phyloP scores from a whole-genome alignment of 2,113 vertebrate genomes.

The Rhodinocichla rosea region DNA sequence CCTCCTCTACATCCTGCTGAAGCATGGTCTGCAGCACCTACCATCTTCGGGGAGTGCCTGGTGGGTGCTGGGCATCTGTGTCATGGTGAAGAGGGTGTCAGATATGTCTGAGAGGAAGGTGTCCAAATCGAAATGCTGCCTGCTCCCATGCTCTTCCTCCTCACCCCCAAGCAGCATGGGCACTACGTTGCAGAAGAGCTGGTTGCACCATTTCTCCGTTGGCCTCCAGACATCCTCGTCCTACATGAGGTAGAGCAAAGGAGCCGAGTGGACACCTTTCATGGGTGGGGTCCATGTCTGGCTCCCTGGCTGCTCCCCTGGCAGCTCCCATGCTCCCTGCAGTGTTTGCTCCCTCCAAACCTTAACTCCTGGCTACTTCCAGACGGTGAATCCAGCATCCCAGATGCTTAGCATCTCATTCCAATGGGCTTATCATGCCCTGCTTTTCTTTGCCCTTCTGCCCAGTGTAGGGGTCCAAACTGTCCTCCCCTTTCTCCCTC shows the following conservation, averaged over 20 bases:
- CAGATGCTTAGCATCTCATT: neutral
- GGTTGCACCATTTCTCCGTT: constrained; percentile 85
- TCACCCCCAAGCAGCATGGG: constrained; percentile 75
- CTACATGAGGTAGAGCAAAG: constrained; percentile 56
- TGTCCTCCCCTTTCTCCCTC: neutral
- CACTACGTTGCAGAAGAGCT: constrained; percentile 85
- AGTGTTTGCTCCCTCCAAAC: neutral
- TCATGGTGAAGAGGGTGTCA: constrained; percentile 98
- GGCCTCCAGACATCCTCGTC: constrained; percentile 75
- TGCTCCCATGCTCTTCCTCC: constrained; percentile 68
- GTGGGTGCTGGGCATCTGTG: constrained; percentile 76
- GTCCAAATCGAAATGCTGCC: constrained; percentile 90
- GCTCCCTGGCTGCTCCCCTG: neutral
- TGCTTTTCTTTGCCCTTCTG: neutral
- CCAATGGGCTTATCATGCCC: neutral
- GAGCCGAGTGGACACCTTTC: neutral
- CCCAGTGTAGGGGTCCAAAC: neutral
- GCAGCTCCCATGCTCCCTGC: neutral
- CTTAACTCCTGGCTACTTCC: neutral
- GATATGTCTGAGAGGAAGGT: constrained; percentile 94
- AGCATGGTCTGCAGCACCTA: constrained; percentile 60
- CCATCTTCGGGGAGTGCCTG: constrained; percentile 75
- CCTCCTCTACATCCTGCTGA: neutral
- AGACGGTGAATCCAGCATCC: neutral
- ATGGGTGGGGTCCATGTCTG: neutral